Conservation (phyloP, 2,797 vertebrate genomes). For the Scleropages formosus region DNA sequence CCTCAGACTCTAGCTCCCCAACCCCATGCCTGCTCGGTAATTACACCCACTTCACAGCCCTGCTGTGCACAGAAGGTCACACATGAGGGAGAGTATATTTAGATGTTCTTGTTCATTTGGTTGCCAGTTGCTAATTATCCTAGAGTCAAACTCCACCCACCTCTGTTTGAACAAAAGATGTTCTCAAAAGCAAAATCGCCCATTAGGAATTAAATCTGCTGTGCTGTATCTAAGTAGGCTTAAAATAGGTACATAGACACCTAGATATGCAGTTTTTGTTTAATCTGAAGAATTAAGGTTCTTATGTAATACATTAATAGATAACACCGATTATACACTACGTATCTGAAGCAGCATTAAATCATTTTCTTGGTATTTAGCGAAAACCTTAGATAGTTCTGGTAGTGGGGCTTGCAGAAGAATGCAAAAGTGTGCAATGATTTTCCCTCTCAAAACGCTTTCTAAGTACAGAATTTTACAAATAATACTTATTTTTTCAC, state of each 20-base stretch:
- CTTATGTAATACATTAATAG: constrained; percentile 1
- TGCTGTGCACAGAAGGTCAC: constrained; percentile 18
- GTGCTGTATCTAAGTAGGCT: background rate
- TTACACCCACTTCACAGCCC: constrained; percentile 28
- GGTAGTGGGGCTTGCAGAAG: too few relatives aligned
- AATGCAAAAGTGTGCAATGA: too few relatives aligned
- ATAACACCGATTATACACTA: constrained; percentile 6
- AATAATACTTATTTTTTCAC: too few relatives aligned
- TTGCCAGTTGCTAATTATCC: constrained; percentile 20
- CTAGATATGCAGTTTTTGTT: background rate
- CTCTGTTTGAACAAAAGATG: constrained; percentile 8
- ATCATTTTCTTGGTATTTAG: too few relatives aligned
- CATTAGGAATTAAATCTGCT: background rate
- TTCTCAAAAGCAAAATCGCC: background rate
- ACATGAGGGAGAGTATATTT: background rate
- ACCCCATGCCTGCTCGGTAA: constrained; percentile 25
- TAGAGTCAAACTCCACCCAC: constrained; percentile 17
- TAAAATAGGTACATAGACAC: background rate
- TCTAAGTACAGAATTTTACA: too few relatives aligned
- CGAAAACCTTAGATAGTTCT: too few relatives aligned
- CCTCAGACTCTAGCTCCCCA: constrained; percentile 10
- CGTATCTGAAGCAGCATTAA: background rate
- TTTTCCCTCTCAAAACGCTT: too few relatives aligned
- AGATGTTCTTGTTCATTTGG: constrained; percentile 16
- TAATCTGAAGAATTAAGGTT: background rate